Base-by-base conservation (phyloP, 2,113 vertebrate genomes). In the Marmota monax region DNA sequence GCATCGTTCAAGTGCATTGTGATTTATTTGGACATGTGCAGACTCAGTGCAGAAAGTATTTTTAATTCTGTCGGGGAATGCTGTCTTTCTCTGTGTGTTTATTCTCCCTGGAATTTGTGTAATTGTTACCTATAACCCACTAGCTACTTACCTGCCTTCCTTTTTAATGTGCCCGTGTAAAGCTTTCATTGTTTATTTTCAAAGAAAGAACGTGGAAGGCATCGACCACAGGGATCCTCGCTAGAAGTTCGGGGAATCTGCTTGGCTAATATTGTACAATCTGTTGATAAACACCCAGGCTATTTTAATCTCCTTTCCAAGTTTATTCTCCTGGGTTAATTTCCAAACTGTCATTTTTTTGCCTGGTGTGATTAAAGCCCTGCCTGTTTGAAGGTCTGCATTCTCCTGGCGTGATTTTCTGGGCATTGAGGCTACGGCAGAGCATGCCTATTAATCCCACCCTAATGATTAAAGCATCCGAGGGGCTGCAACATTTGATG, bases 21-120 rank as follows among this genome's bases (percentile, higher is more conserved):
- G 97, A 98, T 98, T 98, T 96, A 97, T 98, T 92, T 98, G 95
- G 97, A 99, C 99, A 98, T 97, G 98, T 98, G 96, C 96, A 98
- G 96, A 95, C 91, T 97, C 23, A 1, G n/a, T 96, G 67, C 53
- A 97, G 94, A 97, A 98, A 94, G 9, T 27, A 72, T 97, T 97
- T 97, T 79, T 92, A 82, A 98, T 97, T 96, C 85, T 96, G 48
- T 92, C 88, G 88, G 42, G 72, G 88, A 37, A 51, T 88, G 45
- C n/a, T 95, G 7, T 92, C 32, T 61, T 95, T 92, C 83, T 76
- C 90, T 90, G 65, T 14, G 72, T 79, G 93, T 93, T 84, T 97
- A 45, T 90, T 85, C 61, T 79, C 51, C 65, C 74, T 82, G 92
- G 76, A 95, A 58, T 78, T 70, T 93, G 72, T 48, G 18, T 29